Base-by-base conservation (phyloP, 2,113 vertebrate species). In the Tetrax tetrax region DNA sequence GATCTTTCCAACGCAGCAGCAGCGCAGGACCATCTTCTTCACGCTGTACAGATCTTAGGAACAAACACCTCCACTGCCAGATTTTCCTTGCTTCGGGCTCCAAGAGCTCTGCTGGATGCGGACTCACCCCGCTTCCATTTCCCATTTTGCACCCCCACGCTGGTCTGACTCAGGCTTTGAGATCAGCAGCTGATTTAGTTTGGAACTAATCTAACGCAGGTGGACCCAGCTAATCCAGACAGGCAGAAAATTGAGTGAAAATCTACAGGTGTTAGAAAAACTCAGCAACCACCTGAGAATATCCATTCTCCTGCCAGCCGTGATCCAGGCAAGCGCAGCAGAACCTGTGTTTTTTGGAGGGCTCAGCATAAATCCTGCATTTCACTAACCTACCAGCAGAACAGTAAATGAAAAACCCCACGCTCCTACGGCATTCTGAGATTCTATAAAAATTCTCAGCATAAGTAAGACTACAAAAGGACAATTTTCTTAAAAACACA, bases 11-110 rank as follows among this genome's bases (percentile, higher is more conserved):
- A 6, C 20, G 19, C 48, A 17, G 3, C 0, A n/a, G 81, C 85
- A 64, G 70, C 0, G 0, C 78, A 10, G 70, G 29, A 33, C 33
- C 37, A 21, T 45, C 25, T 77, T 79, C 72, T 43, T 18, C 64
- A 1, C 4, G 0, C 7, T 2, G 8, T 0, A 31, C 14, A n/a
- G n/a, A 5, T 9, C 9, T 8, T 2, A 3, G 45, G 35, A 71
- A 45, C 56, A 71, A 24, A 47, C 12, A 3, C 28, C 7, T 18
- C 13, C 28, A 28, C 50, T 3, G 41, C 50, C 43, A 31, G 64
- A 3, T 1, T 35, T 19, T 7, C 83, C n/a, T 22, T 7, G 37
- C 28, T 47, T 10, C 2, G 9, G 63, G 82, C 61, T 47, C 50
- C 2, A 5, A 2, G 81, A 13, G 60, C 90, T 83, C 66, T 41